phyloP scores from a whole-genome alignment of 2,113 vertebrate genomes.

The Sorex araneus region DNA sequence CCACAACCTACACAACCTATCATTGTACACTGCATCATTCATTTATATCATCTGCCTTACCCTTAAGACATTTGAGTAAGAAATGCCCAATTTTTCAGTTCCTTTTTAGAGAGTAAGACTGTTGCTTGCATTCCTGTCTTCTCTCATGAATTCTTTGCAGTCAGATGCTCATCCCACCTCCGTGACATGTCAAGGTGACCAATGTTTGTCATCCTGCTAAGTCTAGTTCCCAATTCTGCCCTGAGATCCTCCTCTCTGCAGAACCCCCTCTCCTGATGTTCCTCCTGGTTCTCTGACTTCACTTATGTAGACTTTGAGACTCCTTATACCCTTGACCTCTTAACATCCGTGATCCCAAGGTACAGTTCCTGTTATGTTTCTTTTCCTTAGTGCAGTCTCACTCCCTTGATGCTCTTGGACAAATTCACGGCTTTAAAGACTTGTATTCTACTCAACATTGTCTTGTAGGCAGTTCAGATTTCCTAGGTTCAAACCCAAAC shows the following conservation, averaged over 20 bases:
- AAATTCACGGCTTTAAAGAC: background rate
- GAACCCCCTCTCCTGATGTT: background rate
- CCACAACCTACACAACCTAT: background rate
- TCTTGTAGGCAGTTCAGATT: no score
- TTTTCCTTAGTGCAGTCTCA: background rate
- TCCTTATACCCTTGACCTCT: background rate
- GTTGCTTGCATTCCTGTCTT: background rate
- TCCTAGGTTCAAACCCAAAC: background rate
- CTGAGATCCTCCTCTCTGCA: background rate
- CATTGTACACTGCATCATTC: background rate
- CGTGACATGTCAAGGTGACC: background rate
- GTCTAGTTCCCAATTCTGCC: conserved; percentile 1
- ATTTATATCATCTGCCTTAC: background rate
- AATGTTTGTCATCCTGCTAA: background rate
- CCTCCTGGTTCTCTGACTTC: background rate
- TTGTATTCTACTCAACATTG: no score
- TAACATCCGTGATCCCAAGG: background rate
- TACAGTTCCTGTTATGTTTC: background rate
- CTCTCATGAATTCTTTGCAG: background rate
- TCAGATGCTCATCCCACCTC: background rate
- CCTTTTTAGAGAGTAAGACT: background rate
- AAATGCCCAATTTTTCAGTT: background rate
- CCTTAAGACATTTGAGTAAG: background rate
- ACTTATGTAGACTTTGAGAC: background rate
- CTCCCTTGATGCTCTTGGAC: background rate